Conservation (phyloP, 1,140 invertebrate genomes). For the Pristionchus pacificus region DNA sequence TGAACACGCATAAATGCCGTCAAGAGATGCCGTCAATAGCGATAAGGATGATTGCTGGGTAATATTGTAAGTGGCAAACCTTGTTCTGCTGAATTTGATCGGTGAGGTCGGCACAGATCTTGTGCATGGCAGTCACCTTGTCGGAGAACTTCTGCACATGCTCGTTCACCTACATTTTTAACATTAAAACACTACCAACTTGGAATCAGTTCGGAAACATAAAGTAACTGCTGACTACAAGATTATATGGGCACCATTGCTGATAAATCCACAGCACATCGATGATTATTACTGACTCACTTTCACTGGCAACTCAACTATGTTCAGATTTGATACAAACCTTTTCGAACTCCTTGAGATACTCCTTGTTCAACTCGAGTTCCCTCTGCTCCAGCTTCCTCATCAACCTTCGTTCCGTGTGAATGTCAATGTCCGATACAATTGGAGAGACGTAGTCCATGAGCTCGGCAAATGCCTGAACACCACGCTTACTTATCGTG, state of each 20-base stretch:
- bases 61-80: neutral
- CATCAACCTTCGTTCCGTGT: conserved; percentile 41
- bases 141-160: conserved; percentile 46
- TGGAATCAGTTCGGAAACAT: too few relatives aligned
- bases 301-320: too few relatives aligned
- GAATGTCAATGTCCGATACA: conserved; percentile 29
- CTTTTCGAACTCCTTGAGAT: conserved; percentile 50
- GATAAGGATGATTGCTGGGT: neutral
- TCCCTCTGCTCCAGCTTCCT: conserved; percentile 47
- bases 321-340: conserved; percentile 11
- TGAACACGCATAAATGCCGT: too few relatives aligned
- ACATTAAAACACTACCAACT: conserved; percentile 22
- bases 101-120: conserved; percentile 50
- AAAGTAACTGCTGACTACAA: too few relatives aligned
- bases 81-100: conserved; percentile 52
- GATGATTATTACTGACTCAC: too few relatives aligned
- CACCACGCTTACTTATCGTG: too few relatives aligned
- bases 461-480: conserved; percentile 41
- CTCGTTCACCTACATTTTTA: conserved; percentile 40
- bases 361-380: conserved; percentile 45
- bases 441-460: conserved; percentile 38
- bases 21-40: too few relatives aligned
- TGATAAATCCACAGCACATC: too few relatives aligned
- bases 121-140: conserved; percentile 52
- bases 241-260: too few relatives aligned